A percentile compares a stretch with the other conserved stretches of the same genome.
phyloP scores from a whole-genome alignment of 1,140 invertebrate species.

The Octopus bimaculoides region DNA sequence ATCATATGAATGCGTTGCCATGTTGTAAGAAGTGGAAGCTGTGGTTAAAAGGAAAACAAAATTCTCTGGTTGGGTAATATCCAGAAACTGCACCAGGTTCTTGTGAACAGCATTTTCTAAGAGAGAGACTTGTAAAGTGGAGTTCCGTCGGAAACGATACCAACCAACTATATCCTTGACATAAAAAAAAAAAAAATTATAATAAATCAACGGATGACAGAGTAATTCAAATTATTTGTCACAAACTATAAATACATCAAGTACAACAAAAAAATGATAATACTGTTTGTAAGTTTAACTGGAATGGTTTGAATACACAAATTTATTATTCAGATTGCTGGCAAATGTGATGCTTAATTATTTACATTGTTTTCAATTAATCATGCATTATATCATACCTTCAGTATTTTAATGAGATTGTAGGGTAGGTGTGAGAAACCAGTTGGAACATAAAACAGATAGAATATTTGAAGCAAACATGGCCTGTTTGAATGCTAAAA shows the following conservation, averaged over 20 bases:
- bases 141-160: constrained; percentile 41
- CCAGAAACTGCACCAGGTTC: constrained; percentile 20
- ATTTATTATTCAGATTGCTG: neutral
- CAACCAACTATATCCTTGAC: constrained; percentile 42
- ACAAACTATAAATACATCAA: constrained; percentile 7
- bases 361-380: neutral
- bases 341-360: constrained; percentile 15
- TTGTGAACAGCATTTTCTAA: constrained; percentile 32
- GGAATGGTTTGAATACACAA: neutral
- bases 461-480: no score
- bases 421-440: no score
- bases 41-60: constrained; percentile 36
- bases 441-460: no score
- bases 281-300: neutral
- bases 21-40: constrained; percentile 19
- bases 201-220: constrained; percentile 15
- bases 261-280: neutral
- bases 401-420: no score
- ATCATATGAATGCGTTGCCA: constrained; percentile 33
- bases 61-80: constrained; percentile 15
- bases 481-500: no score
- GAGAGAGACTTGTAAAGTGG: constrained; percentile 29
- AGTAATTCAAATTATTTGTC: constrained; percentile 15
- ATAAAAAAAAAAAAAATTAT: constrained; percentile 8
- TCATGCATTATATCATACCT: no score